Percentiles rank a stretch among this genome's conserved stretches.
Conservation (phyloP, 2,113 vertebrate species). For the Ammospiza nelsoni region DNA sequence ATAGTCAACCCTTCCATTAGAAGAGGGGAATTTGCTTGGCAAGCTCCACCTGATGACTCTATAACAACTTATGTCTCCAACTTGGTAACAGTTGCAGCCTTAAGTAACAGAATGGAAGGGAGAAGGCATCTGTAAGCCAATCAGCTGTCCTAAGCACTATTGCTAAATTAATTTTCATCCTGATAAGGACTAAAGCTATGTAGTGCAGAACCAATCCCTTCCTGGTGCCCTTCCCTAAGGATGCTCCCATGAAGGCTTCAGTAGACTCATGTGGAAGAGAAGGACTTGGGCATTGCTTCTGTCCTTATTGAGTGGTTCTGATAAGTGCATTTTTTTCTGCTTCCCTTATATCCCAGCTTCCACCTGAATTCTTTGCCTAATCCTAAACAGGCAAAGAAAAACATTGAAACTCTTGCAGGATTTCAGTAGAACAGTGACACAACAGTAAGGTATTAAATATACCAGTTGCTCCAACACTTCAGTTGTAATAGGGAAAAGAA, state of each 20-base stretch:
- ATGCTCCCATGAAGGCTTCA: not conserved
- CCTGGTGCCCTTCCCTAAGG: not conserved
- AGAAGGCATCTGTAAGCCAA: not conserved
- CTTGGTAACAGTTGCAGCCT: not conserved
- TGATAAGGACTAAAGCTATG: not conserved
- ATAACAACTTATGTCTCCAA: not conserved
- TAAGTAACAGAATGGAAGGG: not conserved
- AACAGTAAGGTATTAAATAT: not conserved
- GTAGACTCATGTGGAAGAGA: not conserved
- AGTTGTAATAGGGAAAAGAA: not conserved
- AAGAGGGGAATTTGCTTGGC: not conserved
- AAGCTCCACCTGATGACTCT: not conserved
- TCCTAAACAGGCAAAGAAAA: not conserved
- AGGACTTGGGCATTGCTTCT: not conserved
- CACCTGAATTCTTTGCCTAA: not conserved
- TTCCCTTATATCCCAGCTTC: not conserved
- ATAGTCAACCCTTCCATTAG: accelerated
- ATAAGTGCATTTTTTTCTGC: not conserved
- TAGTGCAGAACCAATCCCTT: not conserved
- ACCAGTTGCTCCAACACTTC: not conserved
- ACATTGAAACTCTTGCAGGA: not conserved
- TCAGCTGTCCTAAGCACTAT: not conserved
- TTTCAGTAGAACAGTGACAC: not conserved
- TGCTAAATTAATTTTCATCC: not conserved
- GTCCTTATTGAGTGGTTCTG: not conserved